These are phyloP conservation scores for Melanerpes aurifrons DNA, from an alignment of 2,113 vertebrate species.

Conservation along the genomic window DNA sequence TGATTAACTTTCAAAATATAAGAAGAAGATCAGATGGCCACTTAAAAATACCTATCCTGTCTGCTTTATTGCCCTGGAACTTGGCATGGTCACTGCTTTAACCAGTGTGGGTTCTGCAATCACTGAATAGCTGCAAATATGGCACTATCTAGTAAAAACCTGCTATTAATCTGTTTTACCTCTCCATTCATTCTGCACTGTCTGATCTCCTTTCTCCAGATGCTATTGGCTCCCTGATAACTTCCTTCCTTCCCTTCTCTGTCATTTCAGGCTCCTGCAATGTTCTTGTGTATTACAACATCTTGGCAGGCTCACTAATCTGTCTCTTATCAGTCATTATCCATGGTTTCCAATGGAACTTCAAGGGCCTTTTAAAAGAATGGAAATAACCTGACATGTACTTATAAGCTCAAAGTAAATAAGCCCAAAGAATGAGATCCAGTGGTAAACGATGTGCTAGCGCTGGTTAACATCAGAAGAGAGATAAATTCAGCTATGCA, in stretches of 20 bases:
- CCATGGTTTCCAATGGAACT: constrained; percentile 32
- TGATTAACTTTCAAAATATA: background rate
- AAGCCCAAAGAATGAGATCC: background rate
- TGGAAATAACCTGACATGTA: constrained; percentile 38
- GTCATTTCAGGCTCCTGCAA: constrained; percentile 24
- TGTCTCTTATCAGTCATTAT: constrained; percentile 33
- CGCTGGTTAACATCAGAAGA: background rate
- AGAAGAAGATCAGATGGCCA: background rate
- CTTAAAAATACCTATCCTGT: background rate
- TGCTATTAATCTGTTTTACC: constrained; percentile 23
- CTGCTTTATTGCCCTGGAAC: background rate
- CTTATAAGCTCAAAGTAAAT: constrained; percentile 27
- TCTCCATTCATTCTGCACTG: constrained; percentile 13
- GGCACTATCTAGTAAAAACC: constrained; percentile 45
- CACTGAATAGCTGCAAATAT: background rate
- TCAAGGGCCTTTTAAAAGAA: constrained; percentile 13
- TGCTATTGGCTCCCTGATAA: constrained; percentile 21
- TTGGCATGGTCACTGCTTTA: background rate
- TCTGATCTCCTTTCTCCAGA: constrained; percentile 49
- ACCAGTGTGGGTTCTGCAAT: background rate
- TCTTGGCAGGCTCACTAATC: constrained; percentile 13
- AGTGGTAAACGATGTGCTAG: constrained; percentile 22
- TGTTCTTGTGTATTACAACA: constrained; percentile 23
- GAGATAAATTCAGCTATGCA: background rate
- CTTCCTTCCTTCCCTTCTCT: constrained; percentile 46